These are phyloP conservation scores for Triplophysa siluroides DNA, from an alignment of 2,113 vertebrate genomes.

Conservation along the genomic window DNA sequence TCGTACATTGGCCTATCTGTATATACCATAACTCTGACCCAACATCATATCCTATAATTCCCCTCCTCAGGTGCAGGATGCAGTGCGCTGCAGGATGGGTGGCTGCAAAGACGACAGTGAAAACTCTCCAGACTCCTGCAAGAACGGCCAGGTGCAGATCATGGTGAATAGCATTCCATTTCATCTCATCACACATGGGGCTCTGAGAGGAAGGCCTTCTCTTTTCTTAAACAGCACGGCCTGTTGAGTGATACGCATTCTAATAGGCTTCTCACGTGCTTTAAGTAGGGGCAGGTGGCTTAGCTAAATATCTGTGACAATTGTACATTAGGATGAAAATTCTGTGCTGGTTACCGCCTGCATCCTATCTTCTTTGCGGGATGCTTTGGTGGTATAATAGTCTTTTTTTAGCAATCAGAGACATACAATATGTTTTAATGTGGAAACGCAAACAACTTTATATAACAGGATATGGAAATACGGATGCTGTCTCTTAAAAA, in stretches of 20 bases:
- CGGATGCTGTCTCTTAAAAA: not conserved
- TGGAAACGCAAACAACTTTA: not conserved
- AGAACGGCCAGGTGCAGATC: conserved; percentile 99
- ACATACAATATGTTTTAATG: not conserved
- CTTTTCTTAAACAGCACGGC: not conserved
- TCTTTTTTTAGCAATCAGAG: not conserved
- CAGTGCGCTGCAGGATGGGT: conserved; percentile 94
- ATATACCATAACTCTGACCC: conserved; percentile 14
- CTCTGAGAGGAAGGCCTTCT: not conserved
- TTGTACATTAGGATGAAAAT: conserved; percentile 2
- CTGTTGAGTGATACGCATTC: not conserved
- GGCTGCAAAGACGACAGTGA: conserved; percentile 96
- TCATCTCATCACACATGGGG: conserved; percentile 67
- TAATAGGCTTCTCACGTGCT: not conserved
- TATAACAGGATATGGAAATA: not conserved
- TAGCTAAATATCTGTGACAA: not conserved
- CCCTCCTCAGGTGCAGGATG: conserved; percentile 89
- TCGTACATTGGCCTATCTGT: not conserved
- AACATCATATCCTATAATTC: not conserved
- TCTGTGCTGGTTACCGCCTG: not conserved
- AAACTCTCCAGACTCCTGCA: conserved; percentile 97
- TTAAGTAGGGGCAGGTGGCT: not conserved
- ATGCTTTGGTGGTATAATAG: not conserved
- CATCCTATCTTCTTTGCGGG: not conserved
- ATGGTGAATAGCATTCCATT: conserved; percentile 88